Evolutionary conservation across 2,113 vertebrate species (phyloP).

Genomic region (Passerina amoena): DNA sequence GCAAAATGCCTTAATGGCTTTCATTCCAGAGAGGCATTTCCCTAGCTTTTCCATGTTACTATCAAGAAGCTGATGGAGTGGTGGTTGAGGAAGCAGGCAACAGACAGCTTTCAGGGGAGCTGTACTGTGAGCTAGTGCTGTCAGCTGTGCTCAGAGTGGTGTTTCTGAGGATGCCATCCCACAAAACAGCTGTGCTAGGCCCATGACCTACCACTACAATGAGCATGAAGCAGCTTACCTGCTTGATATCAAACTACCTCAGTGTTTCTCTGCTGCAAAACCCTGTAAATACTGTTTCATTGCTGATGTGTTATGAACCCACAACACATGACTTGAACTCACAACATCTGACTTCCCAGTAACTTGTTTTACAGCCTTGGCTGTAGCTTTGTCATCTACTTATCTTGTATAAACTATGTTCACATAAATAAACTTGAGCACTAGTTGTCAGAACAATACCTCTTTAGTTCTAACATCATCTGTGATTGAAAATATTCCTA

Average conservation of each 20-base stretch:
- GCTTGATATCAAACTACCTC: not conserved
- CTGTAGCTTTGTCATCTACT: not conserved
- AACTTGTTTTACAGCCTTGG: not conserved
- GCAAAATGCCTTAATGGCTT: not conserved
- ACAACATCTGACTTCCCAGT: accelerated
- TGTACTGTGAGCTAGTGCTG: not conserved
- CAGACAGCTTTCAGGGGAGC: not conserved
- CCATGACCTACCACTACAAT: too few relatives aligned
- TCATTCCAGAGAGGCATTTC: not conserved
- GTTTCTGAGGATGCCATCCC: not conserved
- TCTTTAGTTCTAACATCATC: not conserved
- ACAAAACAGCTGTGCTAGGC: not conserved
- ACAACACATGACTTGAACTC: accelerated
- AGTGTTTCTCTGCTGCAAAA: not conserved
- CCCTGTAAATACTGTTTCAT: not conserved
- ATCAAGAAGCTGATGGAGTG: not conserved
- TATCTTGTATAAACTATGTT: not conserved
- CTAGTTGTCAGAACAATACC: not conserved
- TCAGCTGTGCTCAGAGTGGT: not conserved
- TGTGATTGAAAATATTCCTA: not conserved
- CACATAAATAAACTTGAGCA: not conserved
- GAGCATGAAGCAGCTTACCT: not conserved
- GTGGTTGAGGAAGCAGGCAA: not conserved
- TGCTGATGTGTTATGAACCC: not conserved
- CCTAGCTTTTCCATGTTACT: not conserved